phyloP scores from a whole-genome alignment of 2,113 vertebrate genomes.

The Balaenoptera acutorostrata region DNA sequence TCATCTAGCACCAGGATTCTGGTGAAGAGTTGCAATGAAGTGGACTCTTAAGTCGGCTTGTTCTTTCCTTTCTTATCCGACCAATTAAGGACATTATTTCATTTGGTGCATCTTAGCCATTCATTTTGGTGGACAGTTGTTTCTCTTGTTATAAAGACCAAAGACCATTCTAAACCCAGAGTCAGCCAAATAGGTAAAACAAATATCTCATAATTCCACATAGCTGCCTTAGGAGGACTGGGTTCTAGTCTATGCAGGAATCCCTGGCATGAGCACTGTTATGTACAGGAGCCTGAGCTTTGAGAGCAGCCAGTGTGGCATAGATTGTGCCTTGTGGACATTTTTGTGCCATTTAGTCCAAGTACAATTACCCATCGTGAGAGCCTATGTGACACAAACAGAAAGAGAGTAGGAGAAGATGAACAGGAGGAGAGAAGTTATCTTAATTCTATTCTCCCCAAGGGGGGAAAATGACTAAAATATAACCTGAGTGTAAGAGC shows the following conservation, averaged over 20 bases:
- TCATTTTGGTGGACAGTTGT: slow-evolving; percentile 49
- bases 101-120: slow-evolving; percentile 40
- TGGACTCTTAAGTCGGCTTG: background rate
- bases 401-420: background rate
- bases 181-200: background rate
- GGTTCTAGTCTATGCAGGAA: background rate
- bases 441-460: background rate
- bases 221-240: background rate
- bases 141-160: slow-evolving; percentile 54
- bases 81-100: slow-evolving; percentile 57
- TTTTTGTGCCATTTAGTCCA: background rate
- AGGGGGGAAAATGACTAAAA: background rate
- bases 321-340: background rate
- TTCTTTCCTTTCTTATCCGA: slow-evolving; percentile 38
- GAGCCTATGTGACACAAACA: background rate
- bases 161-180: slow-evolving; percentile 31
- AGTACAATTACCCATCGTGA: background rate
- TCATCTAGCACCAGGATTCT: background rate
- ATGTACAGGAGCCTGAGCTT: background rate
- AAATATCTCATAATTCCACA: background rate
- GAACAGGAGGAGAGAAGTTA: background rate
- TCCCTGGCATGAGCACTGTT: background rate
- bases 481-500: background rate
- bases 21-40: background rate
- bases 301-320: background rate